Conservation (phyloP, 2,888 invertebrate species). For the Leptogaster cylindrica region DNA sequence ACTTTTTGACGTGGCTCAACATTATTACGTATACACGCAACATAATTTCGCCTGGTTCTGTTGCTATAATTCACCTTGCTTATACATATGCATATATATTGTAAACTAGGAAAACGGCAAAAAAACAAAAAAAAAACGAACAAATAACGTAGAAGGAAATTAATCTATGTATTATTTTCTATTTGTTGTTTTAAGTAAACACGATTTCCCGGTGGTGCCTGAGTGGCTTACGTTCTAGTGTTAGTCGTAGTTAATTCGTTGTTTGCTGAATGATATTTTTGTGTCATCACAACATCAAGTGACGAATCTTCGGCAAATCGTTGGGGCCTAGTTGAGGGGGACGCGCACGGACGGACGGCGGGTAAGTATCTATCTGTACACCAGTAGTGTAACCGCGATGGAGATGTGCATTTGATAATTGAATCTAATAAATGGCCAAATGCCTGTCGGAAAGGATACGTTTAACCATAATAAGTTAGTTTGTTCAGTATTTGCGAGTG, state of each 20-base stretch:
- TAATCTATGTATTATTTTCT: no score
- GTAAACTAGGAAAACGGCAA: constrained; percentile 13
- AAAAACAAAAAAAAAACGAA: no score
- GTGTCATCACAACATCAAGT: constrained; percentile 38
- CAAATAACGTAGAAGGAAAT: no score
- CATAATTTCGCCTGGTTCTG: constrained; percentile 27
- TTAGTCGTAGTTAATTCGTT: constrained; percentile 9
- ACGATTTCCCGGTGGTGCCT: constrained; percentile 6
- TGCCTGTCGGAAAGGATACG: background rate
- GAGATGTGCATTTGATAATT: no score
- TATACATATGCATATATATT: no score
- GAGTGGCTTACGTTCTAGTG: constrained; percentile 8
- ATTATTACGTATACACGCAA: constrained; percentile 53
- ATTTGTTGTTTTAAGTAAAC: constrained; percentile 7
- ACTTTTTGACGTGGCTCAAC: constrained; percentile 87
- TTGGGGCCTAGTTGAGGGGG: background rate
- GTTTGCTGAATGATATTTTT: constrained; percentile 21
- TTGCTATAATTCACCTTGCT: constrained; percentile 6
- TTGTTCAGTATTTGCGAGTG: background rate
- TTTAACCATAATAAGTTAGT: background rate
- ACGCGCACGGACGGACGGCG: constrained; percentile 18
- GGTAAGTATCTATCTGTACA: constrained; percentile 18
- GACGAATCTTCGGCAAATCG: constrained; percentile 15
- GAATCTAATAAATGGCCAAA: no score
- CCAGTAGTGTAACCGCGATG: background rate